Evolutionary conservation across 37 sponge, comb jelly and placozoan genomes (phyloP).

Genomic region (Ephydatia muelleri): DNA sequence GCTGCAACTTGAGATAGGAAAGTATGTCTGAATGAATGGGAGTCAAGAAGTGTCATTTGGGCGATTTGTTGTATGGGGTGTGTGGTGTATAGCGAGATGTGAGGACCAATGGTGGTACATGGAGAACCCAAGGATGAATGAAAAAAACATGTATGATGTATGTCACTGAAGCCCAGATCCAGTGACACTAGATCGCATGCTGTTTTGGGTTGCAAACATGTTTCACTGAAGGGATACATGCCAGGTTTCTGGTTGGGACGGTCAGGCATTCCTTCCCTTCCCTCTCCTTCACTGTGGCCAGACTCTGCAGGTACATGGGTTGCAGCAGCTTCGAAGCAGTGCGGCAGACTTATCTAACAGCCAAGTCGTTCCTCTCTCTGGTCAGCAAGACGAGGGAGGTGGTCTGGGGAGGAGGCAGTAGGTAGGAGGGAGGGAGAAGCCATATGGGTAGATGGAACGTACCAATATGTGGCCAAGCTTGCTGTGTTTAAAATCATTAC

Average conservation of each 20-base stretch:
- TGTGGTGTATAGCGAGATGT: not conserved
- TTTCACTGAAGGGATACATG: slow-evolving; percentile 58
- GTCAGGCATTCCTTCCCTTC: no score
- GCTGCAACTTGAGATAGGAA: slow-evolving; percentile 19
- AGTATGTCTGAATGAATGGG: slow-evolving; percentile 26
- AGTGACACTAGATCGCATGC: no score
- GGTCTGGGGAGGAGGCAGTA: no score
- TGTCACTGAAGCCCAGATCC: no score
- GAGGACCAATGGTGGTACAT: not conserved
- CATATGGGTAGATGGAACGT: no score
- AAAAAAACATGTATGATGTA: not conserved
- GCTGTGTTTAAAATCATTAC: no score
- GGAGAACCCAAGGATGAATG: not conserved
- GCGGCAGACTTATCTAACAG: slow-evolving; percentile 45
- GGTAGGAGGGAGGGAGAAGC: no score
- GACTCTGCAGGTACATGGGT: slow-evolving; percentile 57
- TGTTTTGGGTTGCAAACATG: no score
- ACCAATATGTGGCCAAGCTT: no score
- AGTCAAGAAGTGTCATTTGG: not conserved
- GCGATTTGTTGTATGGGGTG: not conserved
- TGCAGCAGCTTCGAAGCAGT: slow-evolving; percentile 77
- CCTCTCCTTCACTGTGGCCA: slow-evolving; percentile 17
- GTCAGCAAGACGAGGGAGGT: slow-evolving; percentile 6
- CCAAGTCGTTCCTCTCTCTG: slow-evolving; percentile 79
- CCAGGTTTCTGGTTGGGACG: slow-evolving; percentile 24